Percentiles rank a stretch among this genome's conserved stretches.
These are phyloP conservation scores for Zeus faber DNA, from an alignment of 2,113 vertebrate genomes.

Conservation along the genomic window DNA sequence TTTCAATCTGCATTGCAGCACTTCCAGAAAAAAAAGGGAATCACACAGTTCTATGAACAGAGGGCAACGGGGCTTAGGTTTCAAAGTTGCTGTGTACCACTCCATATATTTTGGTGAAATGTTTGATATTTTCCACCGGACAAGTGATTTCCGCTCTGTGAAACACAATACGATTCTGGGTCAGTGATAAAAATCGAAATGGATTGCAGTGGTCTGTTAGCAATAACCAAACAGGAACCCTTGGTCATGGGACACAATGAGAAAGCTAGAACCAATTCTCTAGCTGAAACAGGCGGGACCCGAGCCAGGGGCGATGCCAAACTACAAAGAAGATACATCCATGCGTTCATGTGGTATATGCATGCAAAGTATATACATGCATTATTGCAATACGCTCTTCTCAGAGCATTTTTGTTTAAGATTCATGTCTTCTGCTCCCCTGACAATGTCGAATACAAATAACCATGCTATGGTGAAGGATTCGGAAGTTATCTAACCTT, in stretches of 20 bases:
- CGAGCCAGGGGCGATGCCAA: too few relatives aligned
- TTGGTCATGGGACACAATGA: slow-evolving; percentile 19
- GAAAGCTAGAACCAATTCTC: too few relatives aligned
- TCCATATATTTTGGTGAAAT: slow-evolving; percentile 42
- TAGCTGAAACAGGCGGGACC: too few relatives aligned
- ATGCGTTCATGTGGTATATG: too few relatives aligned
- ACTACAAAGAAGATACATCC: too few relatives aligned
- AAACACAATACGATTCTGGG: slow-evolving; percentile 25
- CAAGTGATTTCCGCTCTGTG: slow-evolving; percentile 36
- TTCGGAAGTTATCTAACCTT: slow-evolving; percentile 23
- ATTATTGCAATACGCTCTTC: too few relatives aligned
- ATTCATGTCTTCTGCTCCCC: background rate
- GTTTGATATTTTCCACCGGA: slow-evolving; percentile 18
- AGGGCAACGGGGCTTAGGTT: slow-evolving; percentile 12
- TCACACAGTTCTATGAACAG: slow-evolving; percentile 18
- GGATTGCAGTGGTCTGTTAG: slow-evolving; percentile 31
- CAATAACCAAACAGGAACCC: slow-evolving; percentile 45
- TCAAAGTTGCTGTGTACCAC: slow-evolving; percentile 20
- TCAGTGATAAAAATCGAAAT: slow-evolving; percentile 36
- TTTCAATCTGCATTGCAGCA: background rate
- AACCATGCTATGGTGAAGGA: slow-evolving; percentile 14
- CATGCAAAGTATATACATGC: too few relatives aligned
- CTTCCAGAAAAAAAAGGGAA: background rate
- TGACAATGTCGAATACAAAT: background rate
- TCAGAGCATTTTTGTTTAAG: too few relatives aligned